Evolutionary conservation across 1,140 invertebrate species (phyloP), one percentile per base, ranked within the genome.

Genomic region (Platyscapa corneri): DNA sequence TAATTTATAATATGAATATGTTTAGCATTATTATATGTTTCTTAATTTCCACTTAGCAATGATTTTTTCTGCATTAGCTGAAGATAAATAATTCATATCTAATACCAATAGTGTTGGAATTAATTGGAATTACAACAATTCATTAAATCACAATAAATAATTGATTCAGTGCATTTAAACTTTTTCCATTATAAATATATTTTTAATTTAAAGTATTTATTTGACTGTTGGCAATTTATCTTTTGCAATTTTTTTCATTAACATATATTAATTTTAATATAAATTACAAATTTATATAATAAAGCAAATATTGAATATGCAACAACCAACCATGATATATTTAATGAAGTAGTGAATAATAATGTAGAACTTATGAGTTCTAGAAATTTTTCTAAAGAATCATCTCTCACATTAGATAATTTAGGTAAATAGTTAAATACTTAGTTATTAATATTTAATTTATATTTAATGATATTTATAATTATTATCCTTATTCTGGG

Each of bases 271-370:
- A 77, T 53, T 77, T 18, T 34, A 53, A 42, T 34, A 32, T 53
- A 77, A 77, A 77, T 77, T 77, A 53, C 46, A 77, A 70, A 18
- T 75, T 37, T 46, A n/a, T 8, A 39, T 18, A 27, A 72, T 49
- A 53, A 49, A 82, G 20, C 20, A 53, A 60, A 39, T 74, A 23
- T 39, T 30, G 12, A 74, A 16, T 53, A 74, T 60, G 18, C 67
- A 39, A 27, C 32, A 27, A 74, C 53, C 42, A 60, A 82, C 23
- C 16, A 42, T 34, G 18, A 82, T 82, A 60, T 82, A n/a, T 60
- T 60, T 49, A 37, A 74, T 39, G 81, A 82, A 60, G 60, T 74
- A 74, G 16, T 23, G 16, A 60, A 74, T 74, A 60, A 82, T 30
- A 72, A 82, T 23, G 37, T 82, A 23, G 65, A 32, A 46, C 72